Evolutionary conservation across 2,113 vertebrate species (phyloP), one percentile per base, ranked within the genome.

Genomic region (Phylloscopus trochiloides): DNA sequence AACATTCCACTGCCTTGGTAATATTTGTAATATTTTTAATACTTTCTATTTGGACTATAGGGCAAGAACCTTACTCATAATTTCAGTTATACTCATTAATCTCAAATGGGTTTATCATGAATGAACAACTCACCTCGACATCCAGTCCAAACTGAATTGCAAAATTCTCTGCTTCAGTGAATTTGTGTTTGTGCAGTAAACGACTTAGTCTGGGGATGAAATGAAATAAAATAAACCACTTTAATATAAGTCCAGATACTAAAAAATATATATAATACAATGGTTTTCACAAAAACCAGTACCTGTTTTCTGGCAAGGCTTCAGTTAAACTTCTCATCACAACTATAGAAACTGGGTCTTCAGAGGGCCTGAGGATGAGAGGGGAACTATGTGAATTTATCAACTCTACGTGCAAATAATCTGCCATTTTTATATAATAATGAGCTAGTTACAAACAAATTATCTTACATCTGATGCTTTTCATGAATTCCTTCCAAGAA

Each of bases 281-380:
- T 34, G 34, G 34, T 34, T 10, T 36, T 36, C 10, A 63, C 7
- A 15, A 81, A 74, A 63, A 94, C n/a, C 70, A 18, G 19, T 97
- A 99, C 99, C 99, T 99, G 78, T 99, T 99, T 96, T 99, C 99
- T 26, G 99, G 99, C 83, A 99, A 98, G 90, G 99, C 99, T 98
- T 99, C 99, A 48, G 99, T 99, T 96, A 99, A 98, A 96, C 98
- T 98, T 97, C 98, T 98, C 91, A 99, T 95, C 42, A 99, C 98
- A 63, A 99, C 92, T 63, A 98, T 79, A 17, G 98, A 98, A 31
- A 98, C 70, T 0, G 97, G 95, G 10, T 96, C 97, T 72, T 98
- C 97, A 58, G 94, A 55, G 7, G 93, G 88, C 57, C 99, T 99
- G 91, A 47, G 92, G 94, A 75, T 7, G 42, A 92, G 43, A 67